A percentile compares a stretch with the other conserved stretches of the same genome.
Conservation (phyloP, 2,888 invertebrate genomes). For the Oligia fasciuncula region DNA sequence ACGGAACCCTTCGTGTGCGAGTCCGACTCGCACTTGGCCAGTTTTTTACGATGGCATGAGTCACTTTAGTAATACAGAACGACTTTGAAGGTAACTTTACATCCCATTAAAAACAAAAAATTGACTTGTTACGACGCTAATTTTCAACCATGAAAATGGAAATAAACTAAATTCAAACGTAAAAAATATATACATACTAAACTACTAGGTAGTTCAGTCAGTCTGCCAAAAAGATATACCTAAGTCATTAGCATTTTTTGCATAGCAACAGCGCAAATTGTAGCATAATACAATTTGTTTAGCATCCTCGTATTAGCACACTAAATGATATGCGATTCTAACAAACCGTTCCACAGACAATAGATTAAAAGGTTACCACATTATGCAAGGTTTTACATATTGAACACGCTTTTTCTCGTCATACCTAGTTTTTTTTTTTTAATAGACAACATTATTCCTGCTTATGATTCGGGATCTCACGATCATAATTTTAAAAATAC, state of each 20-base stretch:
- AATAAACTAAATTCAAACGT: background rate
- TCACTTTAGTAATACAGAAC: background rate
- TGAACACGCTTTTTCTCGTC: background rate
- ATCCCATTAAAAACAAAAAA: background rate
- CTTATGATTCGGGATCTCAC: background rate
- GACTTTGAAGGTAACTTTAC: conserved; percentile 5
- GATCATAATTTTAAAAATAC: background rate
- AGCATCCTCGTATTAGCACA: conserved; percentile 28
- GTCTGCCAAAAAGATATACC: background rate
- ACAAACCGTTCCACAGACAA: conserved; percentile 29
- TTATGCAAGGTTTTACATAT: background rate
- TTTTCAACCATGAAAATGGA: background rate
- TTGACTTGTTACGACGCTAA: background rate
- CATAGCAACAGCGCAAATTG: conserved; percentile 24
- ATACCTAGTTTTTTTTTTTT: background rate
- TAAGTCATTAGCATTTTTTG: conserved; percentile 31
- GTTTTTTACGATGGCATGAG: background rate
- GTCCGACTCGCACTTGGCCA: too few relatives aligned
- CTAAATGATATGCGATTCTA: conserved; percentile 32
- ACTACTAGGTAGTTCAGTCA: background rate
- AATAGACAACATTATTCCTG: background rate
- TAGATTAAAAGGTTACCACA: conserved; percentile 35
- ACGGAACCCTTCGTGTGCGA: too few relatives aligned
- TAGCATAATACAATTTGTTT: conserved; percentile 8
- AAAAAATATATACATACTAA: background rate